phyloP scores from a whole-genome alignment of 2,113 vertebrate genomes.

The Catharus minimus region DNA sequence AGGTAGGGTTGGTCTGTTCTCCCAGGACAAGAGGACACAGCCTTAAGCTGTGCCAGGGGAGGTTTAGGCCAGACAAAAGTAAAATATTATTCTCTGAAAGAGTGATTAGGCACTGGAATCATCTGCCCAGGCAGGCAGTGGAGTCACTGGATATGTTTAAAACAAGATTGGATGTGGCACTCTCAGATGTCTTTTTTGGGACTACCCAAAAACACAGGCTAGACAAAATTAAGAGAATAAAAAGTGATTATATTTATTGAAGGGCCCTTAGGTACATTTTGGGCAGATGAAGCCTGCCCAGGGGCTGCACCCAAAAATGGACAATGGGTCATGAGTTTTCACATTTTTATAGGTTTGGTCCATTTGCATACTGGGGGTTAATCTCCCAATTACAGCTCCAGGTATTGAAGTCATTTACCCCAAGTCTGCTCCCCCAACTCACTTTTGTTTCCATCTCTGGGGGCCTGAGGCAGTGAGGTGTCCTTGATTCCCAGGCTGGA shows the following conservation, averaged over 20 bases:
- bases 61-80: neutral
- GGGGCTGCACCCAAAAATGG: neutral
- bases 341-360: neutral
- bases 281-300: neutral
- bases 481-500: neutral
- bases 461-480: neutral
- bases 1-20: accelerated
- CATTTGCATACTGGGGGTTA: neutral
- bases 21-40: neutral
- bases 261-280: neutral
- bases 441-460: neutral
- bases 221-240: neutral
- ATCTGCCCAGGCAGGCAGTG: neutral
- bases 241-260: neutral
- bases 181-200: neutral
- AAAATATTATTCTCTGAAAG: neutral
- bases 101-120: neutral
- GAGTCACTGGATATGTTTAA: neutral
- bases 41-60: neutral
- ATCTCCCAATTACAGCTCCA: neutral
- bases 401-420: neutral
- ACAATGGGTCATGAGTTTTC: accelerated
- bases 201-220: neutral
- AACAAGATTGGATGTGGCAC: neutral
- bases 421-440: neutral